Base-by-base conservation (phyloP, 2,797 vertebrate species). In the Intellagama lesueurii region DNA sequence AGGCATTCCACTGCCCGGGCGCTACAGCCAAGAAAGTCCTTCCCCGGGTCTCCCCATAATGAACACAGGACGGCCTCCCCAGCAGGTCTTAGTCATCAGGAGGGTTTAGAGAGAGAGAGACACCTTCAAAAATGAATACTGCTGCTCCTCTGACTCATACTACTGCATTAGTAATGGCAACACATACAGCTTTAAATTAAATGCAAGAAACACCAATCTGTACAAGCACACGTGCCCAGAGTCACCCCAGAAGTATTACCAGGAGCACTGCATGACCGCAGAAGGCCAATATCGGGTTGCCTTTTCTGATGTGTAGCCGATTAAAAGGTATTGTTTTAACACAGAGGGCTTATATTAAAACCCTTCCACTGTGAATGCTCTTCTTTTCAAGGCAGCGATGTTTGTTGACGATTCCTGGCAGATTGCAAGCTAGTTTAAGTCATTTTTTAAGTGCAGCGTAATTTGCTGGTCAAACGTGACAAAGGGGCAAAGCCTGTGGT, bases 381-480 rank as follows among this genome's bases (percentile, higher is more conserved):
- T n/a, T 44, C 4, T 66, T 75, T 32, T 66, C 80, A 35, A 49
- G n/a, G 32, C 56, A 66, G 40, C 19, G 52, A 26, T 26, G n/a
- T 14, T 82, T 47, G 35, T 24, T 76, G 24, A 44, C 72, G 64
- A 32, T 76, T 75, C n/a, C 80, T 83, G 80, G 70, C 56, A 83
- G 56, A 76, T 32, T 75, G 52, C 32, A 19, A 44, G 56, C 35
- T 47, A n/a, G 85, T 86, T 86, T 73, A 75, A 85, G 83, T 85
- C 60, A 85, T 85, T 81, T 87, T 81, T 66, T 85, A 76, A 85
- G 70, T 85, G 72, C 52, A 60, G 14, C n/a, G 40, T 85, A 32
- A 32, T 82, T 83, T 64, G 72, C 60, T 83, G 70, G 30, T 76
- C 19, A n/a, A 35, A 83, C 66, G 35, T 83, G 40, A 88, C 40